These are phyloP conservation scores for Achlya flavicornis DNA, from an alignment of 2,888 invertebrate species.

Conservation along the genomic window DNA sequence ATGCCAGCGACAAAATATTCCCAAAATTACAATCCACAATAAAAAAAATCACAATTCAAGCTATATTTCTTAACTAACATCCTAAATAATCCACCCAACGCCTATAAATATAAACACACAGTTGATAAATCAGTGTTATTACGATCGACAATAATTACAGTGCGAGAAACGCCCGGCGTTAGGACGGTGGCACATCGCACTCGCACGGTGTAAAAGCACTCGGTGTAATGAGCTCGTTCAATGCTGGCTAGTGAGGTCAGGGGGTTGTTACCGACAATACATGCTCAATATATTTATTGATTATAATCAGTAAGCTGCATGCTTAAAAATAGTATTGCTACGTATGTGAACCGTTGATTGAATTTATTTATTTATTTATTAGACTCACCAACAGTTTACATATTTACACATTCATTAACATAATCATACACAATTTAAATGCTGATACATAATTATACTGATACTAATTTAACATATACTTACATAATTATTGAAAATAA, in stretches of 20 bases:
- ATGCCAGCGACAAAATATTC: neutral
- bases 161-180: conserved; percentile 19
- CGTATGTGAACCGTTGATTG: no score
- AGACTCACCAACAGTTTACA: no score
- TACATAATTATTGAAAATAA: no score
- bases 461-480: no score
- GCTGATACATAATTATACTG: no score
- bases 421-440: no score
- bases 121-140: conserved; percentile 12
- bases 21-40: neutral
- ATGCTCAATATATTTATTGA: neutral
- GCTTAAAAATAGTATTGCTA: no score
- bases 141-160: conserved; percentile 22
- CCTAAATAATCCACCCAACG: neutral
- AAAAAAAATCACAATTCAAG: neutral
- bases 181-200: conserved; percentile 27
- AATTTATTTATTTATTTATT: no score
- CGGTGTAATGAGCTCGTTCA: conserved; percentile 60
- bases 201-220: conserved; percentile 38
- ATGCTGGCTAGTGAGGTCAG: conserved; percentile 59
- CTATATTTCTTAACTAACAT: neutral
- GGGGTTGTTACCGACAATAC: conserved; percentile 27
- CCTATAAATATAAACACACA: conserved; percentile 1
- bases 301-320: neutral
- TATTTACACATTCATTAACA: no score